Percentiles rank a stretch among this genome's conserved stretches.
phyloP scores from a whole-genome alignment of 1,140 invertebrate species.

The Panagrolaimus sp. region DNA sequence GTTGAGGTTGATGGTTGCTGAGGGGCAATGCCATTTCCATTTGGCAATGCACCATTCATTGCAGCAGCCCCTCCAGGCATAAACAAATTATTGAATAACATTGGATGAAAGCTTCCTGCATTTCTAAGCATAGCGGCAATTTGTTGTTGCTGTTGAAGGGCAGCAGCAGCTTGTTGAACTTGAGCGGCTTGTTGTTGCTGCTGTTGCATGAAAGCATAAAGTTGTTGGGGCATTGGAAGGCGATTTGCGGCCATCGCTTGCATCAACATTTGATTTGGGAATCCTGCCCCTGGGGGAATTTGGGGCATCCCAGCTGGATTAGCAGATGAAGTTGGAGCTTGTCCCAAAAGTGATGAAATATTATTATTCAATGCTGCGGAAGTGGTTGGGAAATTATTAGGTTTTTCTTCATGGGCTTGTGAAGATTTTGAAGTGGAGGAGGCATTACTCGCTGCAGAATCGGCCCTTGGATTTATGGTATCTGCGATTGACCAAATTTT shows the following conservation, averaged over 20 bases:
- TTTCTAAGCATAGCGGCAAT: neutral
- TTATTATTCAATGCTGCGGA: neutral
- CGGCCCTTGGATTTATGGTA: neutral
- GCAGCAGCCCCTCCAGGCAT: neutral
- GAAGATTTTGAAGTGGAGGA: neutral
- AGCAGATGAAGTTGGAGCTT: neutral
- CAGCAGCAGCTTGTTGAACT: neutral
- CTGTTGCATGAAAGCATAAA: constrained; percentile 10
- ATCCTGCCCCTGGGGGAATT: neutral
- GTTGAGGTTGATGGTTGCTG: neutral
- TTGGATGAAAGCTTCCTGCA: neutral
- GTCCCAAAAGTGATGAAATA: neutral
- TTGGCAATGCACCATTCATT: neutral
- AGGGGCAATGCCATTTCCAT: too few species aligned
- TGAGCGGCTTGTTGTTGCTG: neutral
- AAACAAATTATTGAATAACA: neutral
- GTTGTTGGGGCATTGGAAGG: constrained; percentile 12
- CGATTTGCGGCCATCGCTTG: neutral
- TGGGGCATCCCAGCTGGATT: too few species aligned
- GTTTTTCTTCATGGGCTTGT: neutral
- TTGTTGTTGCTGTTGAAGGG: neutral
- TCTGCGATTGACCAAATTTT: constrained; percentile 27
- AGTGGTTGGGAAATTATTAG: neutral
- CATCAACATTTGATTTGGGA: constrained; percentile 7
- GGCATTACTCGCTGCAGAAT: neutral